Conservation (phyloP, 2,888 invertebrate species). For the Cheilosia pagana region DNA sequence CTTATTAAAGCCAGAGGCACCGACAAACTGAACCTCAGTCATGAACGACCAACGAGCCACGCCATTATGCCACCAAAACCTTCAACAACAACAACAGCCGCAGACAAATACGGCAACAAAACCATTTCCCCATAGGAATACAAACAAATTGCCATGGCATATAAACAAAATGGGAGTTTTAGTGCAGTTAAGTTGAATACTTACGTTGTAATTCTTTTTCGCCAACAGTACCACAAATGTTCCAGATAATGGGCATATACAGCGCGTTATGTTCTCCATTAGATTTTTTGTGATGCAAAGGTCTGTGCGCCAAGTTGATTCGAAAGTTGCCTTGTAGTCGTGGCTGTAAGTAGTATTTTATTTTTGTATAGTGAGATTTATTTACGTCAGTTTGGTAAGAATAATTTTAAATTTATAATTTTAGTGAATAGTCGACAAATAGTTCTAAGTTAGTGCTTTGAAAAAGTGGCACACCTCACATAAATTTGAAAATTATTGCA, state of each 20-base stretch:
- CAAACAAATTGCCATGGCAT: constrained; percentile 52
- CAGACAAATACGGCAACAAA: constrained; percentile 50
- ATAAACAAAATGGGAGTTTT: constrained; percentile 73
- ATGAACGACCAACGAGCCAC: constrained; percentile 25
- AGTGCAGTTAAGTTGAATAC: constrained; percentile 77
- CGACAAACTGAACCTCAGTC: constrained; percentile 25
- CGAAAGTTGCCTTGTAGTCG: constrained; percentile 84
- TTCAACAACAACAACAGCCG: constrained; percentile 27
- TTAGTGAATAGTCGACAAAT: no score
- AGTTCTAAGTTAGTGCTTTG: no score
- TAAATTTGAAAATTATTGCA: no score
- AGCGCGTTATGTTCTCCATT: constrained; percentile 85
- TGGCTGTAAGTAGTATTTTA: constrained; percentile 78
- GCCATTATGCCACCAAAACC: constrained; percentile 10
- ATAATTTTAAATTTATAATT: neutral
- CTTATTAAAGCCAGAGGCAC: constrained; percentile 23
- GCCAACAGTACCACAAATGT: constrained; percentile 87
- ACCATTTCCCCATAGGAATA: constrained; percentile 43
- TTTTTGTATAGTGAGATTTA: neutral
- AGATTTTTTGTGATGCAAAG: constrained; percentile 85
- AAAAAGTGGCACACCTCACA: no score
- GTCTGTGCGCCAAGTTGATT: constrained; percentile 87
- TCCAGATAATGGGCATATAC: constrained; percentile 86
- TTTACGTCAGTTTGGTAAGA: neutral
- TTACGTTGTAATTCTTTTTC: constrained; percentile 84